Evolutionary conservation across 1,140 invertebrate genomes (phyloP).

Genomic region (Elymnias hypermnestra): DNA sequence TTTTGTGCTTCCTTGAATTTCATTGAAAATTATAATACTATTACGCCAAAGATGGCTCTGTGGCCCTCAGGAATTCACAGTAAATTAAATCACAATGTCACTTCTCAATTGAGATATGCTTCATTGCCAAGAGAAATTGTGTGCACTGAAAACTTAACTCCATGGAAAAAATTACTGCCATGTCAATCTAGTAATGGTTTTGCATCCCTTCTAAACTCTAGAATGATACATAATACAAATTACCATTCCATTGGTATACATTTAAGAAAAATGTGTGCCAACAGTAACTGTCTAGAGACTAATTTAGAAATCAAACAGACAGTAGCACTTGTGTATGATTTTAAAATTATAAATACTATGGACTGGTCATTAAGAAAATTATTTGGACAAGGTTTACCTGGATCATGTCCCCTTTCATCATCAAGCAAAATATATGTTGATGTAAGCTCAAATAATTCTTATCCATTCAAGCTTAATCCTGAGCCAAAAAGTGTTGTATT

Average conservation of each 20-base stretch:
- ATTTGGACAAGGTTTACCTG: conserved; percentile 89
- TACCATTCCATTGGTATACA: conserved; percentile 95
- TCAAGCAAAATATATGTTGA: conserved; percentile 90
- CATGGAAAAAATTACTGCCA: conserved; percentile 97
- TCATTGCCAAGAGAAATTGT: conserved; percentile 95
- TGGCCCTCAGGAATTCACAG: conserved; percentile 82
- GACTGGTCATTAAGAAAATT: conserved; percentile 92
- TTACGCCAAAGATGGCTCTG: conserved; percentile 89
- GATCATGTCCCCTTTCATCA: conserved; percentile 86
- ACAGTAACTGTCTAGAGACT: conserved; percentile 78
- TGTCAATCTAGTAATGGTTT: conserved; percentile 92
- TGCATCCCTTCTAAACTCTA: conserved; percentile 91
- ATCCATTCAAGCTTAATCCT: conserved; percentile 78
- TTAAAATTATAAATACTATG: conserved; percentile 78
- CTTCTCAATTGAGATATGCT: conserved; percentile 86
- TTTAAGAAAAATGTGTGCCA: conserved; percentile 86
- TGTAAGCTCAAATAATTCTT: conserved; percentile 79
- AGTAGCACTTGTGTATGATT: conserved; percentile 91
- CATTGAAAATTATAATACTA: conserved; percentile 91
- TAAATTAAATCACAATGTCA: conserved; percentile 74
- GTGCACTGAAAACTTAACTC: conserved; percentile 98
- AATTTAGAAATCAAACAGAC: conserved; percentile 89
- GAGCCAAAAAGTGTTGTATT: conserved; percentile 75
- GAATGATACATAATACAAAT: conserved; percentile 93
- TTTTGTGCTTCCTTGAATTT: conserved; percentile 98